These are phyloP conservation scores for Macrocentrus cingulum DNA, from an alignment of 1,140 invertebrate species.

Conservation along the genomic window DNA sequence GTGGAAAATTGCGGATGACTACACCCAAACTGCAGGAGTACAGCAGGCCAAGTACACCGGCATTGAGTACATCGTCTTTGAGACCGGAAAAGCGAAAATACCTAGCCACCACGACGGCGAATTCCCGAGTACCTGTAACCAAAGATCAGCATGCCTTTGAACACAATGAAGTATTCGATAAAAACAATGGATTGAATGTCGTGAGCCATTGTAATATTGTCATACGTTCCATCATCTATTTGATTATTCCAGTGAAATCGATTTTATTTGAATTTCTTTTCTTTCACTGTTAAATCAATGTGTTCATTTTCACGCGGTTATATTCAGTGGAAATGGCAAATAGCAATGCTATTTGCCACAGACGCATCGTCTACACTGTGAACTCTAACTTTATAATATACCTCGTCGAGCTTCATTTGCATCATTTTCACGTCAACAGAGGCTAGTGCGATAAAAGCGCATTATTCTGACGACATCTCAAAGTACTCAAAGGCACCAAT, in stretches of 20 bases:
- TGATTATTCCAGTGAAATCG: background rate
- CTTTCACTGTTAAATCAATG: constrained; percentile 11
- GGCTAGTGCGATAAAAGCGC: background rate
- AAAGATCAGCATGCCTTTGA: constrained; percentile 49
- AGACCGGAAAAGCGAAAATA: constrained; percentile 37
- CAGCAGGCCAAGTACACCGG: constrained; percentile 49
- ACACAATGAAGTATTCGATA: constrained; percentile 41
- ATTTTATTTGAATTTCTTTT: constrained; percentile 14
- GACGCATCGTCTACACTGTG: background rate
- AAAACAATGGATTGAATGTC: constrained; percentile 33
- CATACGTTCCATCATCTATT: background rate
- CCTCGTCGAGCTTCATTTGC: constrained; percentile 5
- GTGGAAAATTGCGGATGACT: constrained; percentile 39
- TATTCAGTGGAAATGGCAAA: constrained; percentile 3
- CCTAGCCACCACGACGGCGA: constrained; percentile 48
- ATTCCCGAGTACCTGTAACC: constrained; percentile 43
- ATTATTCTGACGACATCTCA: background rate
- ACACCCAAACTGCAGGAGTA: constrained; percentile 41
- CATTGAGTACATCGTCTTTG: constrained; percentile 46
- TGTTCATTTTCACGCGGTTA: background rate
- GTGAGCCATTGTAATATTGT: constrained; percentile 37
- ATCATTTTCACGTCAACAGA: constrained; percentile 2
- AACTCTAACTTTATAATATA: constrained; percentile 10
- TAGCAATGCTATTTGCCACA: constrained; percentile 2
- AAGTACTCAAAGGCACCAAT: background rate